Conservation (phyloP, 1,140 invertebrate genomes). For the Trichonephila clavata region DNA sequence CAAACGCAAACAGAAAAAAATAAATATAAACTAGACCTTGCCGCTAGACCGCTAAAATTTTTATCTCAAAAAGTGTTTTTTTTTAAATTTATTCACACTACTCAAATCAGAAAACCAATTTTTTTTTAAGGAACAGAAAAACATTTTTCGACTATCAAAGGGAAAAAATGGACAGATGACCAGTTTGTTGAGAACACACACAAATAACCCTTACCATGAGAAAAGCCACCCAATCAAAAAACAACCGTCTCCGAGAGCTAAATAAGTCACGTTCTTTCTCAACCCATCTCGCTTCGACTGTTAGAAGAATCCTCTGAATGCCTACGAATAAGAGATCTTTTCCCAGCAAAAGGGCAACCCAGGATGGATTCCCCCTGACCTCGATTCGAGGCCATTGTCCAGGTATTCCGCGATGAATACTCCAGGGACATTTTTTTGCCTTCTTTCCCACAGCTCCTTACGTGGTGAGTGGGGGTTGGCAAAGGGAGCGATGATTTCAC, state of each 20-base stretch:
- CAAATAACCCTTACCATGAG: not conserved
- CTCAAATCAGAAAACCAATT: too few relatives aligned
- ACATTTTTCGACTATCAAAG: too few relatives aligned
- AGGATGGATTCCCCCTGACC: conserved; percentile 29
- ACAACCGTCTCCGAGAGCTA: conserved; percentile 1
- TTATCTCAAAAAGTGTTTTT: too few relatives aligned
- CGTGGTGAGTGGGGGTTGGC: not conserved
- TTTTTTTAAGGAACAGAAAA: too few relatives aligned
- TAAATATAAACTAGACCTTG: too few relatives aligned
- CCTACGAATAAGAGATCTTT: not conserved
- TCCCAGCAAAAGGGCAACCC: conserved; percentile 59
- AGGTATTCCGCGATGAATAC: conserved; percentile 9
- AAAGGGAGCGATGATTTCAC: conserved; percentile 24
- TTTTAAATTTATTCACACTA: too few relatives aligned
- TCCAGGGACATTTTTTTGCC: conserved; percentile 36
- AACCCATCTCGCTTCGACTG: not conserved
- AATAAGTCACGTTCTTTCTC: not conserved
- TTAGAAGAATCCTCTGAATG: not conserved
- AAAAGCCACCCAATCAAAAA: not conserved
- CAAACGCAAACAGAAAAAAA: too few relatives aligned
- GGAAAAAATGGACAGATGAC: not conserved
- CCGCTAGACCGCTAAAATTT: too few relatives aligned
- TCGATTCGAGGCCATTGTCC: conserved; percentile 65
- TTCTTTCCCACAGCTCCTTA: conserved; percentile 54
- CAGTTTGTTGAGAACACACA: not conserved